phyloP scores from a whole-genome alignment of 2,113 vertebrate genomes.

The Neomonachus schauinslandi region DNA sequence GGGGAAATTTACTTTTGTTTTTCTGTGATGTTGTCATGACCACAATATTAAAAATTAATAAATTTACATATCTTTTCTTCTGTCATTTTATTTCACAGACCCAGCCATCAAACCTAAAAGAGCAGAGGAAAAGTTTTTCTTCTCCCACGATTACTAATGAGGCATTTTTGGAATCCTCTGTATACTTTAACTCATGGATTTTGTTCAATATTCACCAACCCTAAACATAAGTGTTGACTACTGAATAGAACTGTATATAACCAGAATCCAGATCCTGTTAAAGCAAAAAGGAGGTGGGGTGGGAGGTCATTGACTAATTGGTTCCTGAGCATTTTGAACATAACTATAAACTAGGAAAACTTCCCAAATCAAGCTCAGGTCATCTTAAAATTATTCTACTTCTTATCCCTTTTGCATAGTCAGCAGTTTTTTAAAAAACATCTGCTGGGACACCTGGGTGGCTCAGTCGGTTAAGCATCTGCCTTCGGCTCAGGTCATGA shows the following conservation, averaged over 20 bases:
- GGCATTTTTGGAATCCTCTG: not conserved
- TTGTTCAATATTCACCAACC: not conserved
- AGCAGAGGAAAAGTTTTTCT: not conserved
- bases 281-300: not conserved
- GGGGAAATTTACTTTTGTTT: not conserved
- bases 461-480: no score
- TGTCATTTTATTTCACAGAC: not conserved
- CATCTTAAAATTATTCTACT: not conserved
- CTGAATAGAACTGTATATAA: not conserved
- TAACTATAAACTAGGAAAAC: not conserved
- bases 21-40: not conserved
- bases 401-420: not conserved
- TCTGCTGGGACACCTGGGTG: not conserved
- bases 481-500: no score
- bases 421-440: not conserved
- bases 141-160: not conserved
- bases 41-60: not conserved
- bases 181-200: not conserved
- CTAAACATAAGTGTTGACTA: not conserved
- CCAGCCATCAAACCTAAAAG: not conserved
- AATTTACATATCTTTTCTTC: not conserved
- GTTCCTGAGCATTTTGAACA: not conserved
- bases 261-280: not conserved
- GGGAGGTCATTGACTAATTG: not conserved
- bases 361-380: not conserved